Base-by-base conservation (phyloP, 2,888 invertebrate species). In the Andrena trimmerana region DNA sequence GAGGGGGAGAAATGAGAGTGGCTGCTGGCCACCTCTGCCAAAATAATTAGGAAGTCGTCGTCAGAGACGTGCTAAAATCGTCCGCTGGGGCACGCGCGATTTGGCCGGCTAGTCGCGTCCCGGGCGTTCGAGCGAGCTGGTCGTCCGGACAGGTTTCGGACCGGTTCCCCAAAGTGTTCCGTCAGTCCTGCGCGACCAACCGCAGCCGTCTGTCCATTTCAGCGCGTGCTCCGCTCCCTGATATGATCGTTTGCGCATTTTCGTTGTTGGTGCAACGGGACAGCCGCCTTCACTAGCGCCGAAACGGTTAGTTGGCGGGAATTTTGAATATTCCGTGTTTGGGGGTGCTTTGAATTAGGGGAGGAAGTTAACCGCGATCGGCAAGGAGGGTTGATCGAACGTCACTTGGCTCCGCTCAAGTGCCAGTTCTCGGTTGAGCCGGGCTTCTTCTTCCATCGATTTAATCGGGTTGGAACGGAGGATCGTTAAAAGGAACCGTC, bases 21-120 rank as follows among this genome's bases (percentile, higher is more conserved):
- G 79, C 83, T 78, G 78, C 69, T 86, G 84, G 88, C 81, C 86
- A 89, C 95, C 95, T 95, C 95, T 96, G 96, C 96, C 96, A 96
- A 96, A 96, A 96, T 96, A 96, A 96, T 96, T 96, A 96, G 96
- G 96, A 96, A 96, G 96, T 95, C 95, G 95, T 95, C 95, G 88
- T 95, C 94, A 95, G 94, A 95, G 95, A 95, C 93, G 95, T 95
- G 95, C 95, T 95, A 95, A 95, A 95, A 95, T 94, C 94, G 95
- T 96, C 95, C 95, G 95, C 95, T 94, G 95, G 95, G 95, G 95
- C 95, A 92, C 92, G 92, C 92, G 92, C 92, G 90, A 92, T 93
- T 94, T 93, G 93, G 94, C 93, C 91, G 91, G 91, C 91, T 91
- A 91, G 91, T 91, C 92, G 91, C 92, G 91, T 92, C 92, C 93